A percentile compares a stretch with the other conserved stretches of the same genome.
Conservation (phyloP, 2,888 invertebrate genomes). For the Microplitis deprimator region DNA sequence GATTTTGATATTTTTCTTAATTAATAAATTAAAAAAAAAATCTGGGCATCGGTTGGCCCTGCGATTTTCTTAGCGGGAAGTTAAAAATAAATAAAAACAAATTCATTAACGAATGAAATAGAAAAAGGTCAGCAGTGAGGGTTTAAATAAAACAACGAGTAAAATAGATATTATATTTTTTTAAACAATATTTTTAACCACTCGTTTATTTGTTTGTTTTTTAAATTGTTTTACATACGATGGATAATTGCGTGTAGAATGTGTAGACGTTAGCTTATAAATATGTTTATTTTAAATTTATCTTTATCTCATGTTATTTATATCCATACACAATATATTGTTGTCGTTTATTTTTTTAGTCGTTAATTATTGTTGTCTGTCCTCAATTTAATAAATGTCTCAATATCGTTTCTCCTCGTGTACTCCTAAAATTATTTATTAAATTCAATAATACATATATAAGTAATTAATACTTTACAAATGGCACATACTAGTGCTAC, state of each 20-base stretch:
- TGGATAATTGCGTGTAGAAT: constrained; percentile 63
- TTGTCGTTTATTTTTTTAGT: constrained; percentile 57
- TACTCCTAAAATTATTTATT: constrained; percentile 62
- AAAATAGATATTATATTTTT: constrained; percentile 59
- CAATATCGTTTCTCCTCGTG: constrained; percentile 38
- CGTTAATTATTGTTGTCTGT: constrained; percentile 48
- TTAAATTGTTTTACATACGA: constrained; percentile 70
- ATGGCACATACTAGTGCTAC: constrained; percentile 55
- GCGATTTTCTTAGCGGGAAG: too few relatives aligned
- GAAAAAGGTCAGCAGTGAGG: constrained; percentile 10
- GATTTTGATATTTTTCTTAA: not conserved
- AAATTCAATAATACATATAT: constrained; percentile 51
- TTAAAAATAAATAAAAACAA: constrained; percentile 6
- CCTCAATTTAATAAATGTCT: constrained; percentile 34
- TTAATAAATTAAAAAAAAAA: constrained; percentile 30
- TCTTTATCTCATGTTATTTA: constrained; percentile 47
- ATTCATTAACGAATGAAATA: constrained; percentile 18
- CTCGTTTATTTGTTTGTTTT: constrained; percentile 61
- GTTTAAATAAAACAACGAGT: too few relatives aligned
- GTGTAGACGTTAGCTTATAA: constrained; percentile 69
- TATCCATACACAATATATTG: constrained; percentile 59
- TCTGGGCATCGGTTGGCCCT: too few relatives aligned
- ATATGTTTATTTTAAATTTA: constrained; percentile 66
- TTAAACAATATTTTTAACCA: constrained; percentile 71
- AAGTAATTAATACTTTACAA: constrained; percentile 68